Percentiles rank a stretch among this genome's conserved stretches.
phyloP scores from a whole-genome alignment of 2,888 invertebrate species.

The Philaethria dido region DNA sequence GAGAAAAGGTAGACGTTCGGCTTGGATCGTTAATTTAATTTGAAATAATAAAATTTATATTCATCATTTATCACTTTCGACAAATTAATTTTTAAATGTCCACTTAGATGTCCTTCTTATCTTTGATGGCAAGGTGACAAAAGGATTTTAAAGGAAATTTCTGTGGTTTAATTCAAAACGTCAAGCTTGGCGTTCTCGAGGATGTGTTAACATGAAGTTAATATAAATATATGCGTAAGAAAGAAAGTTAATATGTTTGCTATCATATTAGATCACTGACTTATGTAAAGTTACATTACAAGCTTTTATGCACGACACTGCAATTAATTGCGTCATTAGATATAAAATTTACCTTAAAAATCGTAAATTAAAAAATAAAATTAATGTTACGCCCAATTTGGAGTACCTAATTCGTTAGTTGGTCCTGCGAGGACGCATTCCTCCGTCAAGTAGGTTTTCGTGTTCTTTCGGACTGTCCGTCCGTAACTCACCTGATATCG shows the following conservation, averaged over 20 bases:
- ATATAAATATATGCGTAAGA: no score
- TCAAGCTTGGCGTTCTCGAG: constrained; percentile 69
- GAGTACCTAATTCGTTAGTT: constrained; percentile 79
- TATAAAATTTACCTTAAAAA: constrained; percentile 38
- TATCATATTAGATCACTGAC: background rate
- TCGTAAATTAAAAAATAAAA: constrained; percentile 55
- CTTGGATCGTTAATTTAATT: constrained; percentile 82
- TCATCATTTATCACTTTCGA: constrained; percentile 83
- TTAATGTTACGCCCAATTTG: constrained; percentile 55
- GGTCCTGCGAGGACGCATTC: constrained; percentile 78
- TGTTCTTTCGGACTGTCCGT: constrained; percentile 75
- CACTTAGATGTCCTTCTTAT: constrained; percentile 75
- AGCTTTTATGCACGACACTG: constrained; percentile 14
- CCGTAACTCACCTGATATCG: constrained; percentile 82
- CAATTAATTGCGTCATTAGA: constrained; percentile 30
- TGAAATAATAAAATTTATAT: constrained; percentile 83
- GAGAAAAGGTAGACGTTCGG: constrained; percentile 80
- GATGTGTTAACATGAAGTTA: constrained; percentile 65
- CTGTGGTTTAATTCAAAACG: constrained; percentile 60
- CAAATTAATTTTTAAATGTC: constrained; percentile 84
- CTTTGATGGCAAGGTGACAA: constrained; percentile 66
- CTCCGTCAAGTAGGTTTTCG: constrained; percentile 81
- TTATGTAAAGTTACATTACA: no score
- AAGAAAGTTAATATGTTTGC: constrained; percentile 4
- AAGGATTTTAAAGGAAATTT: constrained; percentile 55